Conservation (phyloP, 2,888 invertebrate species). For the Elegia similella region DNA sequence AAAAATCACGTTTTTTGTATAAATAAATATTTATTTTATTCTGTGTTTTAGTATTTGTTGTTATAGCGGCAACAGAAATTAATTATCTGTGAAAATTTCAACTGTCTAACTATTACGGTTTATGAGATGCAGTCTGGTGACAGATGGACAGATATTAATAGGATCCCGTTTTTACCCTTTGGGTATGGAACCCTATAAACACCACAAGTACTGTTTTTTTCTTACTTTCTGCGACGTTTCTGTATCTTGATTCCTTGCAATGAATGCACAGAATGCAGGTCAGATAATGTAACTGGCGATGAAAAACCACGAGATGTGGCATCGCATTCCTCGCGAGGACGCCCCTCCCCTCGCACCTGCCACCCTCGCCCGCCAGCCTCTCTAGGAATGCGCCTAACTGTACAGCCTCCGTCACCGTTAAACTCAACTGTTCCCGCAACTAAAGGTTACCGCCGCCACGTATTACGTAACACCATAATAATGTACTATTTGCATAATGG, state of each 20-base stretch:
- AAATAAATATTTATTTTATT: too few species aligned
- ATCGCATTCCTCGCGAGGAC: slow-evolving; percentile 45
- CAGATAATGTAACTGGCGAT: slow-evolving; percentile 16
- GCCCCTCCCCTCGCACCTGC: slow-evolving; percentile 44
- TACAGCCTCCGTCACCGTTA: slow-evolving; percentile 68
- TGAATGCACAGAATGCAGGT: slow-evolving; percentile 1
- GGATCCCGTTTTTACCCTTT: too few species aligned
- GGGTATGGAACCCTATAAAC: background rate
- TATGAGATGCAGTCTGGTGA: too few species aligned
- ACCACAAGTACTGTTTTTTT: background rate
- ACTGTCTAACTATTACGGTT: too few species aligned
- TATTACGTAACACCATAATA: slow-evolving; percentile 50
- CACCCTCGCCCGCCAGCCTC: slow-evolving; percentile 38
- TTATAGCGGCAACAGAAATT: too few species aligned
- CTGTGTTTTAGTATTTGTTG: too few species aligned
- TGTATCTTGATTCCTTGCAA: background rate
- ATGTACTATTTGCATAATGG: slow-evolving; percentile 38
- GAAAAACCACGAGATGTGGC: slow-evolving; percentile 29
- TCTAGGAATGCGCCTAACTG: slow-evolving; percentile 76
- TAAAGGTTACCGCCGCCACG: slow-evolving; percentile 50
- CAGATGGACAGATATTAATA: too few species aligned
- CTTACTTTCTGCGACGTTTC: background rate
- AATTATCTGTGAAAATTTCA: too few species aligned
- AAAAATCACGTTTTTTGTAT: too few species aligned
- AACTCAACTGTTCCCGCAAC: slow-evolving; percentile 58